These are phyloP conservation scores for Phrynosoma platyrhinos DNA, from an alignment of 2,113 vertebrate genomes.

Conservation along the genomic window DNA sequence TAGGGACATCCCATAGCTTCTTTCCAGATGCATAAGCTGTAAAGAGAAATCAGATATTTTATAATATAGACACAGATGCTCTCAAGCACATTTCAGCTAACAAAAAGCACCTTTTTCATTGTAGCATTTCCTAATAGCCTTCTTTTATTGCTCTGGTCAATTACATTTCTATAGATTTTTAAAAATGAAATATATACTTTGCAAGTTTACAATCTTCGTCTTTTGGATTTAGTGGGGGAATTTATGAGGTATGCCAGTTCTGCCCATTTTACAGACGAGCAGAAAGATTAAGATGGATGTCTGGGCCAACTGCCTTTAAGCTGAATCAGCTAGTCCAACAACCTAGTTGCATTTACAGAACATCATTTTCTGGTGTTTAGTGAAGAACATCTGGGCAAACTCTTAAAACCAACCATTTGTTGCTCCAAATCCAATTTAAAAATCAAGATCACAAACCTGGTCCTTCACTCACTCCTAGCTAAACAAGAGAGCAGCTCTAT, in stretches of 20 bases:
- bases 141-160: not conserved
- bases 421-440: not conserved
- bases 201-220: not conserved
- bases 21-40: constrained; percentile 69
- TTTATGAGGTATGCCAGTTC: not conserved
- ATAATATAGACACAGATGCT: not conserved
- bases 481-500: not conserved
- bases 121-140: not conserved
- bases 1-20: constrained; percentile 69
- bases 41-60: constrained; percentile 29
- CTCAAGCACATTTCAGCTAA: not conserved
- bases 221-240: not conserved
- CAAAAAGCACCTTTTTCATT: not conserved
- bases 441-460: not conserved
- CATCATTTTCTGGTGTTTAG: not conserved
- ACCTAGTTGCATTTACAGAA: not conserved
- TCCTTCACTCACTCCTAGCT: not conserved
- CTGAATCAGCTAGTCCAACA: not conserved
- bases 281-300: too few species aligned
- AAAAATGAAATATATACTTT: not conserved
- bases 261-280: not conserved
- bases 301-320: not conserved
- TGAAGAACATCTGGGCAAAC: not conserved
- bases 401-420: not conserved
- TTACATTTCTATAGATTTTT: not conserved